These are phyloP conservation scores for Limnephilus marmoratus DNA, from an alignment of 2,888 invertebrate species.

Conservation along the genomic window DNA sequence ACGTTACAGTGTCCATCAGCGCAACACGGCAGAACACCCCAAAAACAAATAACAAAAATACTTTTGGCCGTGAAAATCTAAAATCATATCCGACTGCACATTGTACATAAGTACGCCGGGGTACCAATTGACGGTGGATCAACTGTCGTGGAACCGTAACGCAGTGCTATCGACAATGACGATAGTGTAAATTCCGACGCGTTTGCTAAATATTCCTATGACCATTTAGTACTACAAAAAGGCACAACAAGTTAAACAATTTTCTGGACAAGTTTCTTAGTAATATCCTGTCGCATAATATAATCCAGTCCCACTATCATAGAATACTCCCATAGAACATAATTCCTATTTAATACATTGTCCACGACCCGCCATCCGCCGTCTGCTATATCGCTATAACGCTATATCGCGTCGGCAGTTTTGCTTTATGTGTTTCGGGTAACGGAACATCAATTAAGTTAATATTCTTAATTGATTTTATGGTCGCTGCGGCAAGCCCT, in stretches of 20 bases:
- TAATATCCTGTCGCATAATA: not conserved
- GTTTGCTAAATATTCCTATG: too few relatives aligned
- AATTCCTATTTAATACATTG: constrained; percentile 13
- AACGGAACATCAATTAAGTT: constrained; percentile 63
- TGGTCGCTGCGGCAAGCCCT: constrained; percentile 54
- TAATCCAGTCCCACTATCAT: not conserved
- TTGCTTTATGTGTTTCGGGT: constrained; percentile 63
- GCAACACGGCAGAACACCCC: too few relatives aligned
- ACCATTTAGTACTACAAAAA: too few relatives aligned
- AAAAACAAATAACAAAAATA: too few relatives aligned
- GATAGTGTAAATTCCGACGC: too few relatives aligned
- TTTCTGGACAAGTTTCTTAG: not conserved
- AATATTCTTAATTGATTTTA: constrained; percentile 66
- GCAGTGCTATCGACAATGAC: too few relatives aligned
- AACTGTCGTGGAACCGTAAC: too few relatives aligned
- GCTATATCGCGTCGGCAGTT: constrained; percentile 50
- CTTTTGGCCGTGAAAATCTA: too few relatives aligned
- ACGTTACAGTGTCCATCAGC: too few relatives aligned
- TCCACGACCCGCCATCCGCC: constrained; percentile 21
- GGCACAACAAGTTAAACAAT: not conserved
- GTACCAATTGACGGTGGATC: too few relatives aligned
- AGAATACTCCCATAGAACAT: not conserved
- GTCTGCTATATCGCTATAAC: not conserved
- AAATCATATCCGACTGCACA: too few relatives aligned
- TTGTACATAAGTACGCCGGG: too few relatives aligned